Evolutionary conservation across 1,140 invertebrate genomes (phyloP), one percentile per base, ranked within the genome.

Genomic region (Leptinotarsa texana): DNA sequence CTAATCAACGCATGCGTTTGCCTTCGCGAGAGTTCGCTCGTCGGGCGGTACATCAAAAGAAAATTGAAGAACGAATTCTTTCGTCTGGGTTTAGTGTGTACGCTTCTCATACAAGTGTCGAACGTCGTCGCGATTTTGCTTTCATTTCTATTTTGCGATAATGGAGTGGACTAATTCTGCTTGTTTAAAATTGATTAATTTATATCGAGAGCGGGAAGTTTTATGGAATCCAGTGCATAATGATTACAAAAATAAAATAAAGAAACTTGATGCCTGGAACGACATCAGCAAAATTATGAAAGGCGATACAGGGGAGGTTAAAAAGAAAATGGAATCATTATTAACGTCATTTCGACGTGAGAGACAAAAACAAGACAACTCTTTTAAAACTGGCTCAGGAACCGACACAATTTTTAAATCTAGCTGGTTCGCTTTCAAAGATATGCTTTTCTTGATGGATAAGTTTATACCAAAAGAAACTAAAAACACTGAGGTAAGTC

Each of bases 41-140:
- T 21, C 61, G 61, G 61, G 61, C 21, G 61, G 61, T 62, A 62
- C 61, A 62, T 62, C 61, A 62, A 62, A 62, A 62, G 61, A 62
- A 62, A 62, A 24, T 33, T 69, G 68, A 69, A 47, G 47, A 69
- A 69, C 68, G 21, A 49, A 22, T 73, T 73, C 42, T 49, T 62
- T 73, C 63, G 22, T n/a, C 63, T 66, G 13, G 13, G 27, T 72
- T 72, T 72, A 48, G 69, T 63, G 15, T 21, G 21, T 72, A 21
- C 57, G 24, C 69, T 24, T 51, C 61, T 13, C 48, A 72, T 47
- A 61, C 48, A 72, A 72, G 61, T 62, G 61, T 62, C 61, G 61
- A 47, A 63, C 70, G 63, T 65, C 73, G 73, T 74, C 61, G 73
- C 47, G 73, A 62, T 66, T 74, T 74, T 74, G 24, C 24, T 27